phyloP scores from a whole-genome alignment of 2,113 vertebrate genomes.

The Cyphomyrus plagiostoma region DNA sequence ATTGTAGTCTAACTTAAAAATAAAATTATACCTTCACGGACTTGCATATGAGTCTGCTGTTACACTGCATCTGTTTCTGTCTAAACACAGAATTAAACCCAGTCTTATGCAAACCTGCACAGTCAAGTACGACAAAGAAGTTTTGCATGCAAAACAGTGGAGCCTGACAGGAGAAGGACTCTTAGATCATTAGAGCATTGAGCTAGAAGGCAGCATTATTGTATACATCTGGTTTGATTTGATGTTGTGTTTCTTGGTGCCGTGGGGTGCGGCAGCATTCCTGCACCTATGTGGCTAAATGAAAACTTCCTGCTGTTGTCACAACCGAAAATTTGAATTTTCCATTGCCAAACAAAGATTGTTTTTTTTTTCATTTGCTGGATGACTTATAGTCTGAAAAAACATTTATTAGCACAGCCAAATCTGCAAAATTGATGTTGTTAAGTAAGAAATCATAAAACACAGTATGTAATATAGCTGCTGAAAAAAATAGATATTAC shows the following conservation, averaged over 20 bases:
- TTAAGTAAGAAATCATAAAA: neutral
- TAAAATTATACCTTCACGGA: neutral
- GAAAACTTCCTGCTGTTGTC: neutral
- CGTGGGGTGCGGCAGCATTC: neutral
- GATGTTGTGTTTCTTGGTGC: neutral
- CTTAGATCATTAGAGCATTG: neutral
- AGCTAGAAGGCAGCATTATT: neutral
- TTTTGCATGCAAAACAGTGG: neutral
- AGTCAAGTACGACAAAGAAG: neutral
- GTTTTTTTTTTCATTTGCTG: neutral
- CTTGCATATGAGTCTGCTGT: neutral
- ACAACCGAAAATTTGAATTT: neutral
- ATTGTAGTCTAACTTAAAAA: neutral
- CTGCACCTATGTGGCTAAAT: neutral
- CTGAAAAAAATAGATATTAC: neutral
- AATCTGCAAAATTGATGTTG: neutral
- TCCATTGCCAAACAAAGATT: neutral
- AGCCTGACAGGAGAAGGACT: conserved; percentile 4
- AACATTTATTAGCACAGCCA: neutral
- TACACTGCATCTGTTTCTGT: conserved; percentile 10
- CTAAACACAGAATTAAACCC: neutral
- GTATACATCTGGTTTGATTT: neutral
- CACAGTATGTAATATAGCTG: neutral
- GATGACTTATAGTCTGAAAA: neutral
- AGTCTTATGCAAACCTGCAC: conserved; percentile 9